Base-by-base conservation (phyloP, 2,113 vertebrate genomes). In the Labeo rohita region DNA sequence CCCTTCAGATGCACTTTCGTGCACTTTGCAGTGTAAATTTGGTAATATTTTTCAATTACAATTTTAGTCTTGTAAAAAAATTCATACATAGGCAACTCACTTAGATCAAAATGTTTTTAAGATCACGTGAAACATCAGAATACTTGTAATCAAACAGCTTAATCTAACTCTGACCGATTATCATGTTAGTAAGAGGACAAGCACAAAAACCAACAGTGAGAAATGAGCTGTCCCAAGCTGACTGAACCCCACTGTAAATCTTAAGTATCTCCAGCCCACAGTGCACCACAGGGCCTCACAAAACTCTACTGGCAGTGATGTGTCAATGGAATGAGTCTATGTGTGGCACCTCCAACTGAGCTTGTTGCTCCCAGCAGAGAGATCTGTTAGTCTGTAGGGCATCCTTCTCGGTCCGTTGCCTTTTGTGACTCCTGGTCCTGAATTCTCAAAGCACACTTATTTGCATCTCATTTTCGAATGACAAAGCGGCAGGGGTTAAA, bases 381-480 rank as follows among this genome's bases (percentile, higher is more conserved):
- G 93, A 94, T 92, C 90, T 85, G 89, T 92, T 93, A 90, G 92
- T 94, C 91, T 90, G 89, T 87, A 79, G 88, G 83, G 70, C 92
- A 92, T 92, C 89, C 79, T 13, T 82, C 83, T 90, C 76, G 88
- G 88, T 90, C 87, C 79, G 83, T 90, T 87, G 86, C 85, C 85
- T 91, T 90, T 87, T 65, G 89, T 86, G 86, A 87, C 86, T 88
- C 16, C 68, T 68, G 86, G 78, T 90, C 87, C 85, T 84, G 75
- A 90, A 89, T 91, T 90, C 92, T 90, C 92, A 76, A 56, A 80
- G 90, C 88, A 80, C 86, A 86, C 89, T 92, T 80, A 94, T 95
- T 94, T 94, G 92, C 94, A 95, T 95, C 86, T 93, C 90, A 93
- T 95, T 94, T 80, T 63, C 56, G 92, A 80, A 84, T 85, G 79